phyloP scores from a whole-genome alignment of 2,113 vertebrate genomes.

The Phocoena phocoena region DNA sequence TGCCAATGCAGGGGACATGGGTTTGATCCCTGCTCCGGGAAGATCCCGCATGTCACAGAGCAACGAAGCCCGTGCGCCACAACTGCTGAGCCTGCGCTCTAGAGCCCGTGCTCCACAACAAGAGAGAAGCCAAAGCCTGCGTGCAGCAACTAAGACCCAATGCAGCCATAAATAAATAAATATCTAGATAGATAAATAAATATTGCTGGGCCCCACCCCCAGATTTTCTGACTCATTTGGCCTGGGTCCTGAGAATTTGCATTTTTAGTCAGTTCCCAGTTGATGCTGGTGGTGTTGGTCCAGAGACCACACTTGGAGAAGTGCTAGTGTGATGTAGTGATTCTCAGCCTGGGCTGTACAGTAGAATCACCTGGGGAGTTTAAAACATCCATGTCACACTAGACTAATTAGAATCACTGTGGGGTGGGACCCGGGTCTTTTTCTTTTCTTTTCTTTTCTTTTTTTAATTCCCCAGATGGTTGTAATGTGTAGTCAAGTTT shows the following conservation, averaged over 20 bases:
- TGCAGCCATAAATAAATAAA: no score
- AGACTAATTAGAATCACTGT: background rate
- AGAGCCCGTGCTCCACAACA: no score
- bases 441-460: background rate
- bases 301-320: background rate
- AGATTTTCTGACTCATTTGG: background rate
- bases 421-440: background rate
- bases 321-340: background rate
- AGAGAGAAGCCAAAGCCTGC: no score
- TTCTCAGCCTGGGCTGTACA: background rate
- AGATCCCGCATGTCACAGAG: no score
- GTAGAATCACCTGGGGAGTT: background rate
- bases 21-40: no score
- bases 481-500: background rate
- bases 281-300: background rate
- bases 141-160: no score
- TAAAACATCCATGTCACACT: background rate
- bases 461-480: background rate
- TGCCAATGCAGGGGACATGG: no score
- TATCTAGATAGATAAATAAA: no score
- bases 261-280: background rate
- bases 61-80: no score
- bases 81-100: no score
- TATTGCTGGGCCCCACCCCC: rapidly evolving
- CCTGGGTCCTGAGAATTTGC: background rate